A percentile compares a stretch with the other conserved stretches of the same genome.
These are phyloP conservation scores for Caenorhabditis sp. DNA, from an alignment of 2,888 invertebrate genomes.

Conservation along the genomic window DNA sequence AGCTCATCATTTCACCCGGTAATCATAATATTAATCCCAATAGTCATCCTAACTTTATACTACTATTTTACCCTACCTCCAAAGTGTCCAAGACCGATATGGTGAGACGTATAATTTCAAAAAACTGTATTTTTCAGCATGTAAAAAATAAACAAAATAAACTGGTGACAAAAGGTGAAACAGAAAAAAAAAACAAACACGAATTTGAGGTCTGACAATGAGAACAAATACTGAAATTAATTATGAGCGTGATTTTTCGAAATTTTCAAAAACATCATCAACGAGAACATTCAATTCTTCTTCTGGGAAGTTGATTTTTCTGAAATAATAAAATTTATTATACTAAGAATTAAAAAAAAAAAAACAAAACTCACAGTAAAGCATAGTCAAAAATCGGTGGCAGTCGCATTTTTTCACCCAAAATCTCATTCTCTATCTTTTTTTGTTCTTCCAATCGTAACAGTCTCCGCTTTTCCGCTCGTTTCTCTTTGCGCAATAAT, in stretches of 20 bases:
- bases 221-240: not conserved
- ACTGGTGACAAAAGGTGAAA: not conserved
- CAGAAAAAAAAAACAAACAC: not conserved
- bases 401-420: not conserved
- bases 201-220: not conserved
- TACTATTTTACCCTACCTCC: not conserved
- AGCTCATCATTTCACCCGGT: not conserved
- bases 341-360: no score
- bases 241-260: not conserved
- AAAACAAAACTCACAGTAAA: not conserved
- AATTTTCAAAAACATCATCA: not conserved
- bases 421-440: not conserved
- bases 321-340: not conserved
- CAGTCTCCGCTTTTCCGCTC: not conserved
- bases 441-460: not conserved
- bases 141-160: not conserved
- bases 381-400: not conserved
- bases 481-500: slow-evolving; percentile 5
- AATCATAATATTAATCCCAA: not conserved
- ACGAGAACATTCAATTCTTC: not conserved
- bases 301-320: not conserved
- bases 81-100: not conserved
- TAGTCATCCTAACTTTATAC: not conserved
- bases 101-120: not conserved
- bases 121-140: not conserved